Evolutionary conservation across 2,797 vertebrate species (phyloP), one percentile per base, ranked within the genome.

Genomic region (Brachyalestes nurse): DNA sequence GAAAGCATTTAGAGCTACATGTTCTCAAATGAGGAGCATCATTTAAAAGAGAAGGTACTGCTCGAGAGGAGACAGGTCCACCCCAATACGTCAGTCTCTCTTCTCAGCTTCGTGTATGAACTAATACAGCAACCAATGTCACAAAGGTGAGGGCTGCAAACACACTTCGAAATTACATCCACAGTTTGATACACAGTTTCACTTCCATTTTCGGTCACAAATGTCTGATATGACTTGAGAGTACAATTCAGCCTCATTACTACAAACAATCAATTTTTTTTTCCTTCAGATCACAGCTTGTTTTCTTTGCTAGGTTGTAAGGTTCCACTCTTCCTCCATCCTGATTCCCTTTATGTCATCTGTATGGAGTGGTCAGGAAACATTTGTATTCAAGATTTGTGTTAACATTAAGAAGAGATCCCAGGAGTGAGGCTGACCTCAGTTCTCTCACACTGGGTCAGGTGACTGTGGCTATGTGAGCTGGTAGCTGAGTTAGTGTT

Each of bases 211-310:
- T 72, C 19, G 58, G 23, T 60, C 38, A 60, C 72, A 75, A 58
- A 64, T 21, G 10, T 66, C 47, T 14, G 58, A 42, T 34, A 81
- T 38, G 72, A 69, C 34, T 34, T 65, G 13, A 47, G 13, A 23
- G 34, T 55, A 66, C 4, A 72, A 73, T 65, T 72, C 53, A n/a
- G 19, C 58, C 83, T 21, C 4, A 23, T 77, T 73, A 25, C 57
- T 51, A 14, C 58, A 78, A 70, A 75, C 16, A 86, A 62, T 57
- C 57, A 62, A 80, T 53, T n/a, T 65, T 10, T 25, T 5, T 73
- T 79, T 70, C 3, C 5, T 64, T 47, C 72, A 85, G 60, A 86
- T 81, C 84, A 88, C 85, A 86, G 82, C 82, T 82, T 79, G 58
- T 28, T 86, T 84, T 75, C 80, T 78, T 77, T 47, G 57, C 40